Conservation (phyloP, 2,113 vertebrate species). For the Myocastor coypus region DNA sequence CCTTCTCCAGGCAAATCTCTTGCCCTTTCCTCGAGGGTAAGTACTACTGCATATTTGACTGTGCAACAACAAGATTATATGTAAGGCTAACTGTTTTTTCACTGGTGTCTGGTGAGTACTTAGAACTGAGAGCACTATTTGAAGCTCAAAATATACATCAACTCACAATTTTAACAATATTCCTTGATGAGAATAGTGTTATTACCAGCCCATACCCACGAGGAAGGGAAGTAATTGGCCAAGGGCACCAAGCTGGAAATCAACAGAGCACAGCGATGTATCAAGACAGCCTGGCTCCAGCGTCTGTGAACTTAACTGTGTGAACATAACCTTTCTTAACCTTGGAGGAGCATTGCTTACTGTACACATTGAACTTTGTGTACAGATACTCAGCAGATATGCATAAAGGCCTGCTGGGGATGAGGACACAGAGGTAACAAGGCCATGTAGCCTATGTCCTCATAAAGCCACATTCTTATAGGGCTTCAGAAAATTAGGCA, state of each 20-base stretch:
- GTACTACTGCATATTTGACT: neutral
- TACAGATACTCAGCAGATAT: neutral
- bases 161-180: neutral
- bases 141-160: rapidly evolving
- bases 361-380: neutral
- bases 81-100: too few species aligned
- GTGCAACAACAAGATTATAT: neutral
- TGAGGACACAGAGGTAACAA: neutral
- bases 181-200: neutral
- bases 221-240: neutral
- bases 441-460: too few species aligned
- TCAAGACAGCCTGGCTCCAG: conserved; percentile 41
- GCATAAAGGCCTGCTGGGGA: neutral
- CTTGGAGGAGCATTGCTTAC: neutral
- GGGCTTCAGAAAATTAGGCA: neutral
- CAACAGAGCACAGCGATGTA: neutral
- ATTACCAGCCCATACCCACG: too few species aligned
- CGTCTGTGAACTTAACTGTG: neutral
- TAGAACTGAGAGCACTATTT: neutral
- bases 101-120: too few species aligned
- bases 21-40: neutral
- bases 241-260: neutral
- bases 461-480: neutral
- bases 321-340: neutral
- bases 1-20: neutral